Evolutionary conservation across 2,113 vertebrate species (phyloP).

Genomic region (Barbus barbus): DNA sequence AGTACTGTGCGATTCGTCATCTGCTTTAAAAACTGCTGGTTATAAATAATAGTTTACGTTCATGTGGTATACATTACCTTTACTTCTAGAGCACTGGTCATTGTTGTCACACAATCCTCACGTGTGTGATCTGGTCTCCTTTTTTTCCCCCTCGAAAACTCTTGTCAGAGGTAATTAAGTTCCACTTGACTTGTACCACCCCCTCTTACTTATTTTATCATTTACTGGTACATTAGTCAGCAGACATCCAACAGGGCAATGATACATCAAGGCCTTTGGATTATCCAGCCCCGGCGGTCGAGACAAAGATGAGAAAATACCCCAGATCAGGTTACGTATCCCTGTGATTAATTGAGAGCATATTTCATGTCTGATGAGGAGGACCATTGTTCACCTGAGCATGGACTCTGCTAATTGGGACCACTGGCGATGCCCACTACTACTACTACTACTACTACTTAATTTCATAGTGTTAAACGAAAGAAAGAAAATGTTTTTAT

Average conservation of each 20-base stretch:
- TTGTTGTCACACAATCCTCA: constrained; percentile 48
- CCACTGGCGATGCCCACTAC: background rate
- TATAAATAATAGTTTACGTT: background rate
- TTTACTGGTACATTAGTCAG: constrained; percentile 59
- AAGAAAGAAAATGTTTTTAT: background rate
- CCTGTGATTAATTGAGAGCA: constrained; percentile 29
- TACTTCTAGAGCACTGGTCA: background rate
- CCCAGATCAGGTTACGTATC: constrained; percentile 40
- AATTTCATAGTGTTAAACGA: background rate
- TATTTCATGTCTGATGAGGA: constrained; percentile 28
- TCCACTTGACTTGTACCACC: constrained; percentile 45
- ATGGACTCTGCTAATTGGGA: background rate
- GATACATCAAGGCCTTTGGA: constrained; percentile 30
- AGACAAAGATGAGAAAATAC: constrained; percentile 39
- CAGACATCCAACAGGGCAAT: constrained; percentile 46
- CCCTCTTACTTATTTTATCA: constrained; percentile 40
- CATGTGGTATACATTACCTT: constrained; percentile 54
- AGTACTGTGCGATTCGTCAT: constrained; percentile 54
- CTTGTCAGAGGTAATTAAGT: constrained; percentile 56
- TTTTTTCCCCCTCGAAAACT: constrained; percentile 18
- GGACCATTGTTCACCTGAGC: constrained; percentile 13
- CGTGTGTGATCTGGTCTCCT: constrained; percentile 26
- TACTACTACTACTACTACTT: background rate
- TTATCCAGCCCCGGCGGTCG: constrained; percentile 19
- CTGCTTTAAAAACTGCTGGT: constrained; percentile 11